Percentiles rank a stretch among this genome's conserved stretches.
These are phyloP conservation scores for Craterocephalus amniculus DNA, from an alignment of 2,797 vertebrate genomes.

Conservation along the genomic window DNA sequence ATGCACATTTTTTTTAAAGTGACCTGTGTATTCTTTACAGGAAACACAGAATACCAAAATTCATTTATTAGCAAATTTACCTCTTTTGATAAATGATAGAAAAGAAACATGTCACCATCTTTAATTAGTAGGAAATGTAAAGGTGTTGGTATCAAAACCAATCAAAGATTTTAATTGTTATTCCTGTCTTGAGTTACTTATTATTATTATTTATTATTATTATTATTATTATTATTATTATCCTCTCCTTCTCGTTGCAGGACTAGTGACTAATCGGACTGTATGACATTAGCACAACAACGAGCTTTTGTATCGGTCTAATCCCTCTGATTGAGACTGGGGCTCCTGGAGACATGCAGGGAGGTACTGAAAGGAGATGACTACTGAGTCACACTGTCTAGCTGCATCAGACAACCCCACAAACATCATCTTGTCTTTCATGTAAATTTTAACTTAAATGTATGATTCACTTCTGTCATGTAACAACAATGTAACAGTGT, in stretches of 20 bases:
- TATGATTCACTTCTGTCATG: conserved; percentile 11
- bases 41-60: too few relatives aligned
- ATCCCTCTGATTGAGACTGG: conserved; percentile 57
- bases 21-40: too few relatives aligned
- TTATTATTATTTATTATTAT: conserved; percentile 46
- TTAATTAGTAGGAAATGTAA: neutral
- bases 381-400: conserved; percentile 68
- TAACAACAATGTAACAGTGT: neutral
- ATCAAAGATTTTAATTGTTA: conserved; percentile 42
- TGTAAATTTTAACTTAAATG: conserved; percentile 33
- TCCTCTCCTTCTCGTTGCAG: conserved; percentile 50
- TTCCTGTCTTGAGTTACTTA: conserved; percentile 31
- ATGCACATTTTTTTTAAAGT: too few relatives aligned
- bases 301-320: conserved; percentile 37
- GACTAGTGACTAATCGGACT: conserved; percentile 48
- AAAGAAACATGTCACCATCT: conserved; percentile 15
- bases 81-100: conserved; percentile 19
- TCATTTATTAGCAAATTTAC: neutral
- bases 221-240: conserved; percentile 40
- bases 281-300: conserved; percentile 37
- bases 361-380: conserved; percentile 30
- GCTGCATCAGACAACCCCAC: conserved; percentile 30
- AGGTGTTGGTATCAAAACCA: conserved; percentile 13
- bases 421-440: conserved; percentile 30
- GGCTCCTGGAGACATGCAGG: conserved; percentile 43